Percentiles rank a stretch among this genome's conserved stretches.
These are phyloP conservation scores for Tupiocoris notatus DNA, from an alignment of 2,888 invertebrate species.

Conservation along the genomic window DNA sequence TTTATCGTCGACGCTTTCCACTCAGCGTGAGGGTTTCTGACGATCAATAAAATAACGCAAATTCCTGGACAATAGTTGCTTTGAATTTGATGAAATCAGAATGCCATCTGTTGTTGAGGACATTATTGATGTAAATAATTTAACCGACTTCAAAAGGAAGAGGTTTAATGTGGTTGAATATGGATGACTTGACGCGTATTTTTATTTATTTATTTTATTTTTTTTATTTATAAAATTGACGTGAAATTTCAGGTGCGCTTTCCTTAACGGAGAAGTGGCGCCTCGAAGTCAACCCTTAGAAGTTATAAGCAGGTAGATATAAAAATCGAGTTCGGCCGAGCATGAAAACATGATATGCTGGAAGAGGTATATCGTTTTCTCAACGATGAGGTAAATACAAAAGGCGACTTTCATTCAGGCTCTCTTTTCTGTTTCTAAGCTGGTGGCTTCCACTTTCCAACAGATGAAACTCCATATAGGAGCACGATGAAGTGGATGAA, in stretches of 20 bases:
- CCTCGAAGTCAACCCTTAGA: not conserved
- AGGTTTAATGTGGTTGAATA: too few species aligned
- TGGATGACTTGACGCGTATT: too few species aligned
- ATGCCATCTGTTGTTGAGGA: too few species aligned
- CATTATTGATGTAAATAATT: too few species aligned
- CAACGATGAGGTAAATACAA: constrained; percentile 9
- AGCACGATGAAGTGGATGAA: constrained; percentile 5
- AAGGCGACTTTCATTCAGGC: not conserved
- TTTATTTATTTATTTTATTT: too few species aligned
- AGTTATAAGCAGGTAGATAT: not conserved
- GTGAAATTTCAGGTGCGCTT: not conserved
- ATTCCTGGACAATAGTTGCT: too few species aligned
- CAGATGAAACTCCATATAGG: constrained; percentile 3
- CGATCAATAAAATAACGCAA: too few species aligned
- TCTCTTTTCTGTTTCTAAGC: not conserved
- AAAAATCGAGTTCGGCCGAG: not conserved
- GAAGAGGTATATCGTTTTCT: constrained; percentile 2
- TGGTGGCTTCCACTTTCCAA: not conserved
- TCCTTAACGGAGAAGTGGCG: not conserved
- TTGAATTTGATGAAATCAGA: too few species aligned
- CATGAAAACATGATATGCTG: constrained; percentile 5
- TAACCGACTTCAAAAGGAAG: too few species aligned
- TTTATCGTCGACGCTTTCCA: too few species aligned
- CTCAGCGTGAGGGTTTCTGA: too few species aligned
- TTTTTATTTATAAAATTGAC: too few species aligned